A percentile compares a stretch with the other conserved stretches of the same genome.
These are phyloP conservation scores for Hafferia zeledoni DNA, from an alignment of 2,797 vertebrate species.

Conservation along the genomic window DNA sequence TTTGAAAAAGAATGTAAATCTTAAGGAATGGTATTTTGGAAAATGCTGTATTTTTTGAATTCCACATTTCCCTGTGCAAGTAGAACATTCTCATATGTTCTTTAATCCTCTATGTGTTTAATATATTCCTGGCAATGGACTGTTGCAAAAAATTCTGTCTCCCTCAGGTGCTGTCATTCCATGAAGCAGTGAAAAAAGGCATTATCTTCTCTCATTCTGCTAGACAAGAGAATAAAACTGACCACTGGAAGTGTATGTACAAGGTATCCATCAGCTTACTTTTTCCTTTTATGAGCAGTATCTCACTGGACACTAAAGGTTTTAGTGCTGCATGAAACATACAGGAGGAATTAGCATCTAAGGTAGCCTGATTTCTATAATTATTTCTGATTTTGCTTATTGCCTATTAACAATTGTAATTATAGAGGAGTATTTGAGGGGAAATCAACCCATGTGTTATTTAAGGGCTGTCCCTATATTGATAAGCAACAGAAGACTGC, in stretches of 20 bases:
- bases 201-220: neutral
- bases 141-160: slow-evolving; percentile 9
- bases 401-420: neutral
- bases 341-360: neutral
- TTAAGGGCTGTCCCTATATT: neutral
- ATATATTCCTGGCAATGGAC: neutral
- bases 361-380: neutral
- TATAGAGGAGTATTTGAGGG: neutral
- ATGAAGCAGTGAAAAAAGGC: neutral
- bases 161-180: neutral
- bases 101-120: neutral
- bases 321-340: neutral
- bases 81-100: neutral
- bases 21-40: neutral
- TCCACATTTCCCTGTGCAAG: neutral
- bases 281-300: neutral
- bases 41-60: neutral
- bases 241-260: neutral
- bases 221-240: neutral
- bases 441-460: neutral
- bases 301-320: neutral
- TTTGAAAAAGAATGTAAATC: neutral
- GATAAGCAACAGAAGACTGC: neutral
- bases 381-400: neutral
- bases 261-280: neutral